Conservation (phyloP, 2,113 vertebrate genomes). For the Seriola dumerili region DNA sequence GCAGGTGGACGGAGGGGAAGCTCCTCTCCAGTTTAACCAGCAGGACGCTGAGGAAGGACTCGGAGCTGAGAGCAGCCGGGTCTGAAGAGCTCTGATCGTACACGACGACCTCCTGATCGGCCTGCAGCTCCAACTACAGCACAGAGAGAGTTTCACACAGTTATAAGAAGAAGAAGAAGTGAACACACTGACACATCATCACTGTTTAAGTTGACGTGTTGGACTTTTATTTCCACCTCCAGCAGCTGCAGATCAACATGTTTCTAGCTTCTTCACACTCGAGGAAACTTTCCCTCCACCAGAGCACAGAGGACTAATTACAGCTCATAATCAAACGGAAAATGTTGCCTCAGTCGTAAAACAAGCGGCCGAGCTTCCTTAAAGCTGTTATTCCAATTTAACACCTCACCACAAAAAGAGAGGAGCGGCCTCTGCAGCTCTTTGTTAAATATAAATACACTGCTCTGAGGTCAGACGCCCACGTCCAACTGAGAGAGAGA, state of each 20-base stretch:
- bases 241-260: no score
- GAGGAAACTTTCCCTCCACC: conserved; percentile 29
- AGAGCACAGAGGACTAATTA: conserved; percentile 30
- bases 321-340: conserved; percentile 39
- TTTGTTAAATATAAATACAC: conserved; percentile 35
- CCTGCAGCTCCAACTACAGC: conserved; percentile 88
- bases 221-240: no score
- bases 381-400: conserved; percentile 33
- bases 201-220: no score
- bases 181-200: no score
- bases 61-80: conserved; percentile 85
- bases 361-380: conserved; percentile 19
- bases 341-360: conserved; percentile 56
- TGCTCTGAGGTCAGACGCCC: conserved; percentile 13
- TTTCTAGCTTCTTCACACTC: not conserved
- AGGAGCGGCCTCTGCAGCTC: conserved; percentile 5
- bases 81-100: conserved; percentile 94
- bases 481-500: not conserved
- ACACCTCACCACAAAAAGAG: conserved; percentile 31
- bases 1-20: conserved; percentile 91
- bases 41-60: conserved; percentile 93
- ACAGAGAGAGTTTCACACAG: not conserved
- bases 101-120: conserved; percentile 91
- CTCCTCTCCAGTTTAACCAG: conserved; percentile 93
- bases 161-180: no score